Evolutionary conservation across 2,797 vertebrate species (phyloP).

Genomic region (Pantherophis alleghaniensis): DNA sequence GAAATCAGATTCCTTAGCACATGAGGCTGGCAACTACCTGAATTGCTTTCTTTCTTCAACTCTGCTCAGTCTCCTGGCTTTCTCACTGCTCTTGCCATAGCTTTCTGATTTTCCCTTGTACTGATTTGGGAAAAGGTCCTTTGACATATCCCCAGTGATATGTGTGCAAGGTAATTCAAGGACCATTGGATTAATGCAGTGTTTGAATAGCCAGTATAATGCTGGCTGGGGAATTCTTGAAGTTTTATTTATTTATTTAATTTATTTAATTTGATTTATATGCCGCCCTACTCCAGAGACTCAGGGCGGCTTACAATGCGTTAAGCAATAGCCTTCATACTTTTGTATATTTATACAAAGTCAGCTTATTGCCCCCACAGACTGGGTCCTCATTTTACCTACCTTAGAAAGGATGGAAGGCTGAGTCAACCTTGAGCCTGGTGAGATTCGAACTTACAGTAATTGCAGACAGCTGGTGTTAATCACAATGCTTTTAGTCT

Average conservation of each 20-base stretch:
- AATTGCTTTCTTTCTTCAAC: not conserved
- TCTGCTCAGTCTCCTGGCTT: not conserved
- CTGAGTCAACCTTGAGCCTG: too few relatives aligned
- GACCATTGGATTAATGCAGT: not conserved
- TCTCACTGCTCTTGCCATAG: not conserved
- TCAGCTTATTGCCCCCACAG: too few relatives aligned
- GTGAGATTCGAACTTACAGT: too few relatives aligned
- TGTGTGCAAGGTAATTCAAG: not conserved
- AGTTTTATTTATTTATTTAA: not conserved
- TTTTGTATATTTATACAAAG: too few relatives aligned
- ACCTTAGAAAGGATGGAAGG: too few relatives aligned
- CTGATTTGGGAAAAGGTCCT: not conserved
- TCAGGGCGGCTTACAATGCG: too few relatives aligned
- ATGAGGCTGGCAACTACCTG: not conserved
- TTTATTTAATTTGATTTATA: too few relatives aligned
- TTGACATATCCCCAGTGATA: not conserved
- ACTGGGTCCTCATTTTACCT: too few relatives aligned
- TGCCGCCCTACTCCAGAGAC: too few relatives aligned
- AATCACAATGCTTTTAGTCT: too few relatives aligned
- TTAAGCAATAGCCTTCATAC: too few relatives aligned
- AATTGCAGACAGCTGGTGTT: too few relatives aligned
- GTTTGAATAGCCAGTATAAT: not conserved
- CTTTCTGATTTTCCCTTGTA: not conserved
- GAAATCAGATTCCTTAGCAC: not conserved
- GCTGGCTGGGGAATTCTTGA: not conserved